Percentiles rank a stretch among this genome's conserved stretches.
Conservation (phyloP, 2,797 vertebrate species). For the Chanos chanos region DNA sequence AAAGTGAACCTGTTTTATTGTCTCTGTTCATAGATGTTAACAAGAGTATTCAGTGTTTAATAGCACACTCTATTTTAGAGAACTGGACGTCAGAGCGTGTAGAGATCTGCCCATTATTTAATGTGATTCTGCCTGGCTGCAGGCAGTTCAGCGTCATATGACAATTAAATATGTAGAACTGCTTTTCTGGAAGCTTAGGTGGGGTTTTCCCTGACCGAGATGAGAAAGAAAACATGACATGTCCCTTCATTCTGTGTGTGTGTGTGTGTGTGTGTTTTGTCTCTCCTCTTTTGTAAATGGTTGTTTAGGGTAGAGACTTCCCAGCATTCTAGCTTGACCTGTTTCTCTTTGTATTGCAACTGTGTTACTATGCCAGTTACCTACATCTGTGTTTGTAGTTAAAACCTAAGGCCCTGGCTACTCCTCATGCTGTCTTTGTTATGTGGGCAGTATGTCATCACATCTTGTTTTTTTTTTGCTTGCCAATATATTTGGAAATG, state of each 20-base stretch:
- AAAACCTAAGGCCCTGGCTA: too few relatives aligned
- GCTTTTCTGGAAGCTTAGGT: constrained; percentile 2
- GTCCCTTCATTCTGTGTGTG: neutral
- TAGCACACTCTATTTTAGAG: too few relatives aligned
- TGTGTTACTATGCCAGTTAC: neutral
- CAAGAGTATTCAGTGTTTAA: too few relatives aligned
- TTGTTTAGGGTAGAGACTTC: constrained; percentile 20
- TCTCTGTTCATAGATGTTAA: too few relatives aligned
- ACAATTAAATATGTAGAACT: constrained; percentile 31
- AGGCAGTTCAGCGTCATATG: constrained; percentile 11
- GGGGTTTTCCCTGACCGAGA: constrained; percentile 14
- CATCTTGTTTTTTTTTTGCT: too few relatives aligned
- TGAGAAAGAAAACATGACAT: neutral
- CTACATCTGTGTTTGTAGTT: too few relatives aligned
- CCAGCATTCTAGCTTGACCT: neutral
- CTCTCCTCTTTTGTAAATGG: constrained; percentile 21
- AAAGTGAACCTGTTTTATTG: too few relatives aligned
- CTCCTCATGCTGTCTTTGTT: too few relatives aligned
- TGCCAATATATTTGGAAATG: too few relatives aligned
- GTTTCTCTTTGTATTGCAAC: constrained; percentile 4
- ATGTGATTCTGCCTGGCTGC: neutral
- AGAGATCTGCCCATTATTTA: neutral
- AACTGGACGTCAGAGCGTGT: too few relatives aligned
- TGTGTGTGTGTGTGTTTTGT: too few relatives aligned
- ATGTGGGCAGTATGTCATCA: too few relatives aligned